A percentile compares a stretch with the other conserved stretches of the same genome.
Conservation (phyloP, 2,888 invertebrate genomes). For the Lithophane leautieri region DNA sequence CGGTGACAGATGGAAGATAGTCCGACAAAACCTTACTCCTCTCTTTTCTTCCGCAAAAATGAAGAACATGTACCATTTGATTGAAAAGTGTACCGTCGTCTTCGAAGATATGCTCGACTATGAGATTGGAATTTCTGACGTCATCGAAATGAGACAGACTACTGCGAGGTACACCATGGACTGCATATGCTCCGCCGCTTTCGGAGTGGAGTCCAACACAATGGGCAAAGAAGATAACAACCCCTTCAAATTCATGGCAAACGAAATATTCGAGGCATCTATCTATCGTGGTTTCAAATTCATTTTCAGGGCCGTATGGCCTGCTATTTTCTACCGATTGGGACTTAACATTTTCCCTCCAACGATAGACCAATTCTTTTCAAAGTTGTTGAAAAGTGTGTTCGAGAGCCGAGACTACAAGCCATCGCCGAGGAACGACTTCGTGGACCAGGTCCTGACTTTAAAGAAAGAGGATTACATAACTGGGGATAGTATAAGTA, state of each 20-base stretch:
- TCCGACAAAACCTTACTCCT: constrained; percentile 77
- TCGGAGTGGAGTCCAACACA: constrained; percentile 63
- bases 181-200: constrained; percentile 69
- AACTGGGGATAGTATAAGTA: constrained; percentile 61
- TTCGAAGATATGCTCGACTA: constrained; percentile 71
- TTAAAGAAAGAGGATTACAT: constrained; percentile 70
- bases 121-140: constrained; percentile 39
- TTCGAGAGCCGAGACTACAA: constrained; percentile 70
- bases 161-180: constrained; percentile 76
- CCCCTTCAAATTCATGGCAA: constrained; percentile 69
- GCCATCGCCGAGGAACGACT: constrained; percentile 73
- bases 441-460: constrained; percentile 74
- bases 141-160: constrained; percentile 63
- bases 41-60: constrained; percentile 59
- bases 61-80: constrained; percentile 79
- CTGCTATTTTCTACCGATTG: constrained; percentile 73
- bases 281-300: constrained; percentile 63
- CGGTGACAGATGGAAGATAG: constrained; percentile 79
- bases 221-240: constrained; percentile 59
- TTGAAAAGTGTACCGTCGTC: constrained; percentile 66
- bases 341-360: constrained; percentile 68
- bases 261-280: constrained; percentile 67
- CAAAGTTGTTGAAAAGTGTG: constrained; percentile 67
- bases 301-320: constrained; percentile 72
- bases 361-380: constrained; percentile 70